Evolutionary conservation across 1,140 invertebrate genomes (phyloP).

Genomic region (Paraescarpia echinospica): DNA sequence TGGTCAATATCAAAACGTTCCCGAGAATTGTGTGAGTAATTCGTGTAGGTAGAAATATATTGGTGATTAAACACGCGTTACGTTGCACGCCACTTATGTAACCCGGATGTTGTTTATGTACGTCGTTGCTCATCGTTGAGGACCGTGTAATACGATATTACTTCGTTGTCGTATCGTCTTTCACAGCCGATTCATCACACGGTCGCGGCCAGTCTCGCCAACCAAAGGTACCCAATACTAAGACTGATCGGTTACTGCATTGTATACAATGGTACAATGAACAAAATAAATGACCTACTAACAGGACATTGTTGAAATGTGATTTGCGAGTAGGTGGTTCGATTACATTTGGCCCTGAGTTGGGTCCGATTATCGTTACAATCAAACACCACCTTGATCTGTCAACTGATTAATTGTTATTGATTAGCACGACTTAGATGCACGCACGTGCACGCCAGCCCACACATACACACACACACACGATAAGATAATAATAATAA

Average conservation of each 20-base stretch:
- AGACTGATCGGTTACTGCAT: not conserved
- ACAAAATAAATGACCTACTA: too few species aligned
- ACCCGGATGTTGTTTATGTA: not conserved
- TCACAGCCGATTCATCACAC: not conserved
- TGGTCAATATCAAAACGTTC: not conserved
- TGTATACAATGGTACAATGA: not conserved
- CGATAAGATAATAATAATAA: too few species aligned
- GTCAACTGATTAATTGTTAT: too few species aligned
- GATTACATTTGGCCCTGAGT: too few species aligned
- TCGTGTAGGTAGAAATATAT: not conserved
- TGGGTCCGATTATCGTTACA: too few species aligned
- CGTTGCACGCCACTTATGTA: not conserved
- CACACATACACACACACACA: too few species aligned
- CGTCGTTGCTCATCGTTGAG: not conserved
- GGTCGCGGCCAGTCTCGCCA: not conserved
- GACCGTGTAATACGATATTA: not conserved
- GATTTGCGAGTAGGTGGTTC: too few species aligned
- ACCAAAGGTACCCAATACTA: not conserved
- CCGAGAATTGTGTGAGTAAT: not conserved
- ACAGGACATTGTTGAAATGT: too few species aligned
- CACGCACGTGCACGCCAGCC: too few species aligned
- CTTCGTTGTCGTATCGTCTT: not conserved
- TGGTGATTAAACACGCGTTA: not conserved
- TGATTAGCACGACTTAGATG: too few species aligned
- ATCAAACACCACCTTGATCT: not conserved